A percentile compares a stretch with the other conserved stretches of the same genome.
Conservation (phyloP, 2,113 vertebrate species). For the Fulica atra region DNA sequence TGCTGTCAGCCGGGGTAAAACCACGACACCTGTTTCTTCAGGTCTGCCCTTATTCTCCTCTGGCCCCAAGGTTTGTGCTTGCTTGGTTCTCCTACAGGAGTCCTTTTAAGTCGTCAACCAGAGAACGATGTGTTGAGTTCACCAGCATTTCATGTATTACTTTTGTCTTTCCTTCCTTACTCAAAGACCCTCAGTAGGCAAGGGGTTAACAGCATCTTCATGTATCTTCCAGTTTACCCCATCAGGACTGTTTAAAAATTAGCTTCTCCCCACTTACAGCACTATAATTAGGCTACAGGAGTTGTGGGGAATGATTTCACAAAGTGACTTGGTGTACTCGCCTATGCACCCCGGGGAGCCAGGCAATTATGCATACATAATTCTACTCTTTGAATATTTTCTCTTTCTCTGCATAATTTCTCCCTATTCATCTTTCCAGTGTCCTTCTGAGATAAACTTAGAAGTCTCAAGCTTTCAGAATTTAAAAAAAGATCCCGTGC, state of each 20-base stretch:
- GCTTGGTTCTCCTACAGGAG: neutral
- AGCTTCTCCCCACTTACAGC: conserved; percentile 59
- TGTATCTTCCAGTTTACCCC: conserved; percentile 54
- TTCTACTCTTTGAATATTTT: conserved; percentile 73
- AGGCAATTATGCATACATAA: conserved; percentile 72
- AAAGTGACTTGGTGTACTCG: conserved; percentile 70
- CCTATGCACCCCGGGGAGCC: conserved; percentile 68
- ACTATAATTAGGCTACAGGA: conserved; percentile 67
- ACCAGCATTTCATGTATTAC: neutral
- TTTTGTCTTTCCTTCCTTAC: neutral
- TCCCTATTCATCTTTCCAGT: conserved; percentile 69
- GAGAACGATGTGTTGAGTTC: fast-evolving
- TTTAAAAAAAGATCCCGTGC: conserved; percentile 54
- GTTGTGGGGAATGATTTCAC: conserved; percentile 73
- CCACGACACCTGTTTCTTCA: neutral
- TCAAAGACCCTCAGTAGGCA: neutral
- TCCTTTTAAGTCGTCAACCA: neutral
- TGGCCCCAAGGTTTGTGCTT: neutral
- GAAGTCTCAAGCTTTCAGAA: conserved; percentile 61
- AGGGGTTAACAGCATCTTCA: conserved; percentile 15
- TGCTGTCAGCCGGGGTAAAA: too few species aligned
- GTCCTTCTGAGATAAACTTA: conserved; percentile 73
- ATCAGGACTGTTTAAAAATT: conserved; percentile 66
- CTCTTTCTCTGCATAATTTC: conserved; percentile 71
- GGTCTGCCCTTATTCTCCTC: neutral